Base-by-base conservation (phyloP, 2,113 vertebrate genomes). In the Proterorhinus semilunaris region DNA sequence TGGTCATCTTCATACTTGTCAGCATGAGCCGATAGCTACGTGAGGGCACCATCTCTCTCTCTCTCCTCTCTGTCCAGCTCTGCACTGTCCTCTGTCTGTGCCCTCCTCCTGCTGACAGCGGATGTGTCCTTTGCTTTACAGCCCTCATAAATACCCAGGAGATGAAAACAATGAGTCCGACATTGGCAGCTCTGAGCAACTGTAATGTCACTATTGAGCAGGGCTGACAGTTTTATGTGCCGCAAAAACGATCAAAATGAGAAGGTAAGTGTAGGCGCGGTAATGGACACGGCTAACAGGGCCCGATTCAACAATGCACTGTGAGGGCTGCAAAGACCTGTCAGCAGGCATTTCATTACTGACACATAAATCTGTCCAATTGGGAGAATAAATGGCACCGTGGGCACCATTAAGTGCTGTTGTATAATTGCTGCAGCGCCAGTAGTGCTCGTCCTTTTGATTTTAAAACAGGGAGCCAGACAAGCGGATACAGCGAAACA, bases 291-390 rank as follows among this genome's bases (percentile, higher is more conserved):
- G 49, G 64, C 76, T 66, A 77, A 76, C 71, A 17, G 53, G 27
- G 68, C 47, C 83, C 49, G 55, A 62, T 76, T 76, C 69, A 66
- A 86, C 80, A 78, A 75, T 42, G 74, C 71, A 67, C 72, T 83
- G 75, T 16, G 65, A 79, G 78, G 74, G 65, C 57, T 72, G 66
- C 66, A 42, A 13, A 65, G 67, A 74, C 51, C 67, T 54, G 81
- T 88, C 85, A 74, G 81, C 79, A 72, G 66, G 68, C 80, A 71
- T 88, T 89, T 89, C 74, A 86, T 90, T 87, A 88, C 68, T 52
- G 78, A 68, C 75, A 67, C 72, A 84, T 83, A 73, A 83, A 85
- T 76, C 79, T 84, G 72, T 70, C 74, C 74, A 72, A 75, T n/a
- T 45, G 49, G 15, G 52, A 72, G 65, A 66, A 57, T 85, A 86